phyloP scores from a whole-genome alignment of 1,140 invertebrate genomes.

The Bombus waltoni region DNA sequence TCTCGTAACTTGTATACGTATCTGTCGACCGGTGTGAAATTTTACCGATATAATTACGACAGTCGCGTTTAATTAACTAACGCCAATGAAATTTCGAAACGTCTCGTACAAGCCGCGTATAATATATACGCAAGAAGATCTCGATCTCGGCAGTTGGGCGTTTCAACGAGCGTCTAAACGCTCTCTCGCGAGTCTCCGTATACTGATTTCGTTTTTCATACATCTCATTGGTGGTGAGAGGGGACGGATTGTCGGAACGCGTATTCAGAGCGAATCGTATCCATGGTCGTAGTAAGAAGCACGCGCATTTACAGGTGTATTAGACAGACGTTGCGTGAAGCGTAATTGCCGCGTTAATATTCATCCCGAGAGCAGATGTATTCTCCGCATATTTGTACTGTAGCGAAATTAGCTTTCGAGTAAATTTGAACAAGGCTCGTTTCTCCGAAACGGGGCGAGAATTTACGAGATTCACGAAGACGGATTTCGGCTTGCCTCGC shows the following conservation, averaged over 20 bases:
- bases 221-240: neutral
- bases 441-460: neutral
- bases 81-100: no score
- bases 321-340: neutral
- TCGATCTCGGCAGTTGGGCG: no score
- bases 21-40: no score
- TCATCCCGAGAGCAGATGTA: neutral
- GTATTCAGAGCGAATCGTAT: neutral
- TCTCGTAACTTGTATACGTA: no score
- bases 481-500: neutral
- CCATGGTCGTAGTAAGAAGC: neutral
- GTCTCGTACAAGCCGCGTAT: no score
- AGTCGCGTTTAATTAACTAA: no score
- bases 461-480: neutral
- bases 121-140: no score
- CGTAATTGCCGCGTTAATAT: slow-evolving; percentile 33
- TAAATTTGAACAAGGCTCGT: slow-evolving; percentile 6
- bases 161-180: neutral
- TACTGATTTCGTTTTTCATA: neutral
- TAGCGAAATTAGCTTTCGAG: neutral
- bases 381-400: neutral
- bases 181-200: neutral
- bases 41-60: no score
- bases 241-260: neutral
- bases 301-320: neutral